Evolutionary conservation across 2,113 vertebrate genomes (phyloP), one percentile per base, ranked within the genome.

Genomic region (Lathamus discolor): DNA sequence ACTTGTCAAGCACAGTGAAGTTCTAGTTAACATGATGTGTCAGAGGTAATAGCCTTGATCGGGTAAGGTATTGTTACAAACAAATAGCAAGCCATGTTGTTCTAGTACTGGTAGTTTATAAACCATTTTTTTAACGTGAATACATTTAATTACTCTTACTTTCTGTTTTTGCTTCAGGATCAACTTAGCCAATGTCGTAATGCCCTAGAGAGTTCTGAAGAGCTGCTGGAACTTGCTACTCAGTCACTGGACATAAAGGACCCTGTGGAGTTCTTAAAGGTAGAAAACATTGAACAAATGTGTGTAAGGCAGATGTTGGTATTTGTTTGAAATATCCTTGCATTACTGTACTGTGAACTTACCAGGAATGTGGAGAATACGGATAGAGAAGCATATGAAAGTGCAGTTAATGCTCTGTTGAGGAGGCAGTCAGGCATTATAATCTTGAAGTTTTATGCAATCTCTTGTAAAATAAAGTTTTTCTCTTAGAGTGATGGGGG

Each of bases 191-290:
- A 99, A 61, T 99, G 99, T 91, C 98, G 84, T 85, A 97, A 81
- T 54, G 99, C 99, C n/a, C 88, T 99, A 88, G 98, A 98, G 91
- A 99, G 98, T 37, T 98, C 99, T 28, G 98, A 99, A 94, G 98
- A 99, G 91, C 97, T 99, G 11, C 96, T 99, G 67, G 98, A 99
- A 75, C 99, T 99, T 82, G 98, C 99, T 39, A 98, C 98, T 33
- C 97, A 98, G 55, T 98, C 98, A 0, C 96, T 99, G 97, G 97
- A 98, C 59, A 98, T 99, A 96, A 97, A 98, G 92, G 98, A 98
- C 13, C 97, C 98, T 25, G 98, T 97, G 41, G 98, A 99, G 69
- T 99, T 99, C 91, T 97, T 98, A 31, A 98, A 98, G 98, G 99
- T 99, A 99, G 83, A 92, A 83, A 93, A 63, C 3, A 11, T 1